These are phyloP conservation scores for Limosa lapponica DNA, from an alignment of 2,797 vertebrate genomes.

Conservation along the genomic window DNA sequence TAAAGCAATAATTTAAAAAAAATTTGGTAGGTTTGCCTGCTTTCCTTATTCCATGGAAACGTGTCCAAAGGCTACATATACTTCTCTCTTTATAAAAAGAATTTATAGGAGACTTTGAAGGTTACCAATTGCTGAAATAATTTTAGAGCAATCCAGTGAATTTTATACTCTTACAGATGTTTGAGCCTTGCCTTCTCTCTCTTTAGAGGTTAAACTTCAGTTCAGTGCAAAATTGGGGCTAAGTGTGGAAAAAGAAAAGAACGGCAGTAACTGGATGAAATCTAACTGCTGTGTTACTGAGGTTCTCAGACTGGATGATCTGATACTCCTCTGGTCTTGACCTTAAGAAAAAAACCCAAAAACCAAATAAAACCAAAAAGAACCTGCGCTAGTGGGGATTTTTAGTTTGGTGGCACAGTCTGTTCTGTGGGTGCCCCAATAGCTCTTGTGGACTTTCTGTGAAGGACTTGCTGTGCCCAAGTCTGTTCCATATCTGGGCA, in stretches of 20 bases:
- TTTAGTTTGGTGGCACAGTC: not conserved
- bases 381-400: not conserved
- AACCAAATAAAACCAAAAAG: not conserved
- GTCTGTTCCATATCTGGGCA: not conserved
- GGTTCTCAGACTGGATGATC: not conserved
- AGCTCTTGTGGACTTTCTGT: not conserved
- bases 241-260: not conserved
- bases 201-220: not conserved
- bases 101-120: not conserved
- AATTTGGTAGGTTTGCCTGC: not conserved
- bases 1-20: too few relatives aligned
- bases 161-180: not conserved
- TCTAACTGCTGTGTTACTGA: not conserved
- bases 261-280: not conserved
- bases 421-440: not conserved
- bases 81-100: not conserved
- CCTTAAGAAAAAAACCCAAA: not conserved
- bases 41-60: not conserved
- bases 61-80: not conserved
- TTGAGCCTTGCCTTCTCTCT: not conserved
- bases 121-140: not conserved
- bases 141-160: not conserved
- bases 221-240: not conserved
- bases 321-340: not conserved
- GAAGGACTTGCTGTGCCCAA: not conserved